Percentiles rank a stretch among this genome's conserved stretches.
phyloP scores from a whole-genome alignment of 2,888 invertebrate genomes.

The Drosophila nr. perissopoda region DNA sequence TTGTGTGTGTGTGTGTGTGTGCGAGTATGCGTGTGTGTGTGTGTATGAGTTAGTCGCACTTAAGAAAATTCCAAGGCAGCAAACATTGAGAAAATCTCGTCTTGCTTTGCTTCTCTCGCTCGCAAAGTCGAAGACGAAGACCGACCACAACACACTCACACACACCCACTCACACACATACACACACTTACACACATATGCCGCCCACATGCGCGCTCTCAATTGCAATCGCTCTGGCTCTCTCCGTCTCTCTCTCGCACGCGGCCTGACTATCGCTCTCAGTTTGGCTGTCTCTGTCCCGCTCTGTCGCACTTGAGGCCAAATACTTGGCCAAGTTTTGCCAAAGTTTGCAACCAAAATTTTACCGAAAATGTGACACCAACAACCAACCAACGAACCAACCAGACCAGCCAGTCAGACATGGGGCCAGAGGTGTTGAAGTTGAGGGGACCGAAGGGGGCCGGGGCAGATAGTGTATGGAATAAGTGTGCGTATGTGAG shows the following conservation, averaged over 20 bases:
- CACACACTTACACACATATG: constrained; percentile 7
- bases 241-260: constrained; percentile 14
- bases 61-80: constrained; percentile 70
- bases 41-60: constrained; percentile 45
- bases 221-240: constrained; percentile 56
- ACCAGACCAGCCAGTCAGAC: constrained; percentile 65
- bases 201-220: constrained; percentile 62
- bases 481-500: constrained; percentile 3
- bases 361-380: constrained; percentile 80
- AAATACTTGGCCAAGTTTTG: constrained; percentile 79
- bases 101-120: constrained; percentile 53
- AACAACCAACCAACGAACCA: constrained; percentile 76
- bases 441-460: background rate
- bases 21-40: constrained; percentile 13
- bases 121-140: constrained; percentile 46
- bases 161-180: constrained; percentile 4
- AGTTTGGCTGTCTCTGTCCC: constrained; percentile 41
- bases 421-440: constrained; percentile 7
- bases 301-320: constrained; percentile 70
- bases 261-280: constrained; percentile 11
- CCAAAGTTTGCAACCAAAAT: constrained; percentile 82
- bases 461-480: background rate
- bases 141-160: constrained; percentile 51
- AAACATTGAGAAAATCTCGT: constrained; percentile 54
- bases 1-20: constrained; percentile 11